phyloP scores from a whole-genome alignment of 2,797 vertebrate genomes.

The Fistularia commersonii region DNA sequence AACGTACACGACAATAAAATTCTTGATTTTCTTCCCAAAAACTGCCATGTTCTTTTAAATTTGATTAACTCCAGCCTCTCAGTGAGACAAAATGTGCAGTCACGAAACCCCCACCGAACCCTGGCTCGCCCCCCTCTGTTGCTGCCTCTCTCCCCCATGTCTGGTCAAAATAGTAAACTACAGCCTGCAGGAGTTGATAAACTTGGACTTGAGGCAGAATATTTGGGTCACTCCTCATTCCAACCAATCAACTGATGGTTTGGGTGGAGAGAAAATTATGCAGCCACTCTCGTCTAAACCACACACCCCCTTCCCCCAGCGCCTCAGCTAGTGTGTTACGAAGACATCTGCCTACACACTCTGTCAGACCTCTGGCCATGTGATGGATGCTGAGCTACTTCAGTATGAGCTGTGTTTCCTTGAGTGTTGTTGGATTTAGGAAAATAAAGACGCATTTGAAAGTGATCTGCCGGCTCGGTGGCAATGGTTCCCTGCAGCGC shows the following conservation, averaged over 20 bases:
- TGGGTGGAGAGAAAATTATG: constrained; percentile 70
- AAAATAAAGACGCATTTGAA: constrained; percentile 26
- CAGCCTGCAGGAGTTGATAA: constrained; percentile 6
- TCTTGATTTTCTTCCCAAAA: no score
- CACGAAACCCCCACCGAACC: no score
- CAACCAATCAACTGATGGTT: constrained; percentile 58
- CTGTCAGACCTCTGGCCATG: constrained; percentile 18
- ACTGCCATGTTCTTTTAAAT: no score
- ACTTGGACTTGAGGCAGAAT: constrained; percentile 16
- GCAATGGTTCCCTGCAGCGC: constrained; percentile 26
- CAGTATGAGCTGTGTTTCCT: constrained; percentile 10
- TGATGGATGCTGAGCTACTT: constrained; percentile 29
- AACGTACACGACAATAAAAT: no score
- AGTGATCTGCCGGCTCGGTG: constrained; percentile 28
- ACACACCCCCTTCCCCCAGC: constrained; percentile 63
- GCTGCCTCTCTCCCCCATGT: no score
- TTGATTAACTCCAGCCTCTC: no score
- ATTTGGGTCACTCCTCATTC: constrained; percentile 30
- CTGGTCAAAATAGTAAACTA: no score
- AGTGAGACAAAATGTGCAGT: no score
- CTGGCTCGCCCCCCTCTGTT: no score
- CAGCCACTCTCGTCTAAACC: constrained; percentile 66
- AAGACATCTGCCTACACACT: constrained; percentile 24
- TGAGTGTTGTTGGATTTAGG: constrained; percentile 13
- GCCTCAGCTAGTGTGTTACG: constrained; percentile 38